Base-by-base conservation (phyloP, 2,797 vertebrate genomes). In the Crocodylus rhombifer region DNA sequence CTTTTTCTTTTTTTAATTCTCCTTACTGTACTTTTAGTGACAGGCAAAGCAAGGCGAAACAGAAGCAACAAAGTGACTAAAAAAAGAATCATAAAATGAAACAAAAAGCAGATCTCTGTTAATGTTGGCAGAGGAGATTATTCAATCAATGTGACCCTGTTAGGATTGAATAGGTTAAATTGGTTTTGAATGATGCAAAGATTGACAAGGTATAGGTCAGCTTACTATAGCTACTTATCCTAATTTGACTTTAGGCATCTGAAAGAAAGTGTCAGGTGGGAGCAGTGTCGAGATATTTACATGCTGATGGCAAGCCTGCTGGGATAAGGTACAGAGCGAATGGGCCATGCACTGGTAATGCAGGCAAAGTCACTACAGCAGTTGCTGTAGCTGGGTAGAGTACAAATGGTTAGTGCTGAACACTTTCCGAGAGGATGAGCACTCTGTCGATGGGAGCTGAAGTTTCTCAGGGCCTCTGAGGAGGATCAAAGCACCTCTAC, bases 201-300 rank as follows among this genome's bases (percentile, higher is more conserved):
- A 88, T 92, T 94, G 92, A 81, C 90, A 77, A 94, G 90, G 83
- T 89, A 71, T 21, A 89, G 86, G 83, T 92, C 88, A 95, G 79
- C 82, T 87, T 91, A 57, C 79, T 89, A 1, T 3, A 95, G 18
- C 74, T 58, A 87, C 90, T 96, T 92, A 94, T 87, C 92, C 93
- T 93, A 75, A 81, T 91, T 58, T 92, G 92, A 79, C 88, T 92
- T 2, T 17, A 60, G 84, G 77, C 55, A 63, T 93, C 77, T 21
- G 74, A 60, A 63, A 85, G 71, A 77, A 23, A 7, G 81, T 69
- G 17, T n/a, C 1, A 10, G 36, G 1, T 8, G 62, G 85, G 79
- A 71, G 79, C 0, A 0, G 69, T 90, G 88, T 94, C 86, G 73
- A 67, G 62, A 7, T 16, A 1, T 0, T 5, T 2, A 0, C 1